A percentile compares a stretch with the other conserved stretches of the same genome.
These are phyloP conservation scores for Megalops atlanticus DNA, from an alignment of 2,113 vertebrate species.

Conservation along the genomic window DNA sequence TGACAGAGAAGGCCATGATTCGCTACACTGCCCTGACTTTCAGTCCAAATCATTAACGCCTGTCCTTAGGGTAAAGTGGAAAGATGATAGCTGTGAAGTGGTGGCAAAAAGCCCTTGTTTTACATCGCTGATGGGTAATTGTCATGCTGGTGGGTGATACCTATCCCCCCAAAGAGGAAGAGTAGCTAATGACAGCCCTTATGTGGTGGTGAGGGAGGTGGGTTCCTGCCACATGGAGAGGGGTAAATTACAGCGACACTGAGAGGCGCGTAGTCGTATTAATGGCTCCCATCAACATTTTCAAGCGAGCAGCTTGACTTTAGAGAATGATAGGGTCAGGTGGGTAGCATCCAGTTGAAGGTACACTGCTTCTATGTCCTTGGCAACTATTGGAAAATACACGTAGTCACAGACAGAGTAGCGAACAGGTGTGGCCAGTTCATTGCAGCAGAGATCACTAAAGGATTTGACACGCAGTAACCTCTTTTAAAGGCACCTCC, in stretches of 20 bases:
- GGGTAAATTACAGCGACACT: neutral
- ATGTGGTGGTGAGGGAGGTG: neutral
- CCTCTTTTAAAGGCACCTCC: no score
- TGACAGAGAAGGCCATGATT: neutral
- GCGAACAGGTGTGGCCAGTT: no score
- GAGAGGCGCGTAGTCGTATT: neutral
- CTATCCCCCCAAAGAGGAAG: neutral
- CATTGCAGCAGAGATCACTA: neutral
- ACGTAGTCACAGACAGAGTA: neutral
- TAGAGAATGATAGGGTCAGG: neutral
- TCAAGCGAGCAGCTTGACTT: neutral
- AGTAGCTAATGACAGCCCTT: constrained; percentile 15
- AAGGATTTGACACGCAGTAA: neutral
- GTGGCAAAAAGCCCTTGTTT: neutral
- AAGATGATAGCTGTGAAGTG: neutral
- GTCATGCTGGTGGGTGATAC: neutral
- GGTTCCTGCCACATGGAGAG: neutral
- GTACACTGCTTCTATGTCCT: neutral
- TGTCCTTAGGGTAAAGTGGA: neutral
- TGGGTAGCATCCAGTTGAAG: neutral
- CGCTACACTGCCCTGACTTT: neutral
- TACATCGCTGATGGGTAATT: constrained; percentile 20
- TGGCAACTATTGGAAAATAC: neutral
- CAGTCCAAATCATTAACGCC: neutral
- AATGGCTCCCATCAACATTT: neutral